These are phyloP conservation scores for Nothoprocta pentlandii DNA, from an alignment of 2,113 vertebrate species.

Conservation along the genomic window DNA sequence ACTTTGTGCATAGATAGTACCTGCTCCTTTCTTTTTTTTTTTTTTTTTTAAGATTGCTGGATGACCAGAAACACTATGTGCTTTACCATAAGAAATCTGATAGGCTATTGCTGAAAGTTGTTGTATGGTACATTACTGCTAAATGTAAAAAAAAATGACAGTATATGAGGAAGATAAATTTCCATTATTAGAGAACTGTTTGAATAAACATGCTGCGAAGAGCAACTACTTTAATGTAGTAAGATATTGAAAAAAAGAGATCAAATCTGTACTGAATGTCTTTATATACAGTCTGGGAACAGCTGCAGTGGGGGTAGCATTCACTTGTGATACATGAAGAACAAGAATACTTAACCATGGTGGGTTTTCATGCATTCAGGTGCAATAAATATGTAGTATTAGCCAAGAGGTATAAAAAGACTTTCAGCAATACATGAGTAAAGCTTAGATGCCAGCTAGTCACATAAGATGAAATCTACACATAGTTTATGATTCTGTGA, in stretches of 20 bases:
- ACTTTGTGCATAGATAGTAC: not conserved
- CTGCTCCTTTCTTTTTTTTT: not conserved
- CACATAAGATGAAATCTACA: not conserved
- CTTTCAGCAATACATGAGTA: not conserved
- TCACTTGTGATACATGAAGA: not conserved
- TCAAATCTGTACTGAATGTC: not conserved
- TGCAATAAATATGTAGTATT: not conserved
- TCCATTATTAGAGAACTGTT: not conserved
- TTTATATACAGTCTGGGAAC: not conserved
- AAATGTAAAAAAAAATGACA: not conserved
- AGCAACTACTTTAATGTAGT: not conserved
- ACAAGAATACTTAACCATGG: not conserved
- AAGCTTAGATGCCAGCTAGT: not conserved
- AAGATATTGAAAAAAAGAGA: not conserved
- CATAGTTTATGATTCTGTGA: not conserved
- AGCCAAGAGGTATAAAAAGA: not conserved
- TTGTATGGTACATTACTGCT: not conserved
- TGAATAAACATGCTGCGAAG: not conserved
- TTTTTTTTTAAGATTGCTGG: not conserved
- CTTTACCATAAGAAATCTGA: not conserved
- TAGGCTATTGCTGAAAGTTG: not conserved
- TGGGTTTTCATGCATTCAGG: not conserved
- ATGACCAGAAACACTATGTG: rapidly evolving
- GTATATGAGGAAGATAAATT: not conserved
- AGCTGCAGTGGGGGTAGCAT: not conserved